Evolutionary conservation across 2,113 vertebrate genomes (phyloP).

Genomic region (Heterochromis multidens): DNA sequence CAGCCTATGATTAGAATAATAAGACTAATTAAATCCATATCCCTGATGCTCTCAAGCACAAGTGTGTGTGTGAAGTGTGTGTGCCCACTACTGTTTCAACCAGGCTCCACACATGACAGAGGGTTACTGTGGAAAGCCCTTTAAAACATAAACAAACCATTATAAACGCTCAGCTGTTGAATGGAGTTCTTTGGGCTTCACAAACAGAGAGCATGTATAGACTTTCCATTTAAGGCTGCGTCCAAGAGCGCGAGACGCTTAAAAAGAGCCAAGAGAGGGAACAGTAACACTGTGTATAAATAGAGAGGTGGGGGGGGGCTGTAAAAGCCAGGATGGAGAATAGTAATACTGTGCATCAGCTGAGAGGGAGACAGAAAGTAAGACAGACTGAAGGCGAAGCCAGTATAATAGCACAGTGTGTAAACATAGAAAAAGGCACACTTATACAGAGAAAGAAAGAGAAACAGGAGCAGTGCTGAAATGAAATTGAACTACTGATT

Average conservation of each 20-base stretch:
- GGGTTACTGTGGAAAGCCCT: slow-evolving; percentile 61
- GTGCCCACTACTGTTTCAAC: slow-evolving; percentile 4
- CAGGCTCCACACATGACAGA: slow-evolving; percentile 61
- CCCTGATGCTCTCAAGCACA: slow-evolving; percentile 19
- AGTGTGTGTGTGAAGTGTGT: background rate
- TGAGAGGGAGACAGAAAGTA: slow-evolving; percentile 42
- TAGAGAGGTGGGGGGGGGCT: slow-evolving; percentile 23
- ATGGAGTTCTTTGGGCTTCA: slow-evolving; percentile 44
- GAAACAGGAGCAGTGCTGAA: background rate
- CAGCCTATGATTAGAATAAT: slow-evolving; percentile 71
- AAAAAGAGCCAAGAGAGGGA: slow-evolving; percentile 59
- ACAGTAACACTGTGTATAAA: slow-evolving; percentile 66
- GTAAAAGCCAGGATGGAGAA: slow-evolving; percentile 34
- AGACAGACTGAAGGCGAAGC: slow-evolving; percentile 15
- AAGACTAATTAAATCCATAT: slow-evolving; percentile 71
- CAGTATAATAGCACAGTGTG: slow-evolving; percentile 27
- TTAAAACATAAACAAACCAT: slow-evolving; percentile 72
- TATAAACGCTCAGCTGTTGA: slow-evolving; percentile 70
- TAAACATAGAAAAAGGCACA: background rate
- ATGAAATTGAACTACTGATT: background rate
- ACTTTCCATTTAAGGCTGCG: slow-evolving; percentile 71
- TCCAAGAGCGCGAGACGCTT: slow-evolving; percentile 47
- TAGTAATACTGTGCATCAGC: slow-evolving; percentile 41
- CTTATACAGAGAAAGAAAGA: background rate
- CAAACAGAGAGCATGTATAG: slow-evolving; percentile 66